Base-by-base conservation (phyloP, 1,140 invertebrate genomes). In the Heliconius hewitsoni region DNA sequence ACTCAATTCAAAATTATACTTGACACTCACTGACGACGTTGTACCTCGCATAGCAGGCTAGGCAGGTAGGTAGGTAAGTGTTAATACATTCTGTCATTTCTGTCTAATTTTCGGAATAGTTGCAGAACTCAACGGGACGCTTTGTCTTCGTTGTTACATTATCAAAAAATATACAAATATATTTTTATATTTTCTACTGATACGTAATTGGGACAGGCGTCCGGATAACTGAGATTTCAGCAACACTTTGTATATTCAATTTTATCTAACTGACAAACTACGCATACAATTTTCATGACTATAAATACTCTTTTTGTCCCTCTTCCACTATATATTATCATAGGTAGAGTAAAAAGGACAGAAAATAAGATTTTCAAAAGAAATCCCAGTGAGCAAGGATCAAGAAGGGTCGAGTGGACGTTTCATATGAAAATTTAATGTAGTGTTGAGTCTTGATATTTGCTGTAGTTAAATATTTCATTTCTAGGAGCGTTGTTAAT, bases 181-280 rank as follows among this genome's bases (percentile, higher is more conserved):
- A 16, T 46, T 34, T 73, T 30, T 50, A 46, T 73, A 73, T 73
- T 46, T 60, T 30, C 19, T 76, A 57, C 60, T 42, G 71, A 87
- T 23, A 90, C 83, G 86, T 88, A 91, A 87, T 88, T 83, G 13
- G 19, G 39, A 81, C 75, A 18, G 86, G 76, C 80, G 82, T 71
- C 79, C 73, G 84, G 83, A 85, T 85, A 89, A 83, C 89, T 83
- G 90, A 89, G 92, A 93, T 93, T 93, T 91, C 82, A 83, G 80
- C 80, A 87, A 83, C 85, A 85, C 86, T 88, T 86, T 93, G 91
- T 90, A 93, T 94, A 92, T 92, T 91, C 89, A 93, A 93, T 93
- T 92, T 92, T 92, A 88, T 90, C 88, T 90, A 92, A 92, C 86
- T 84, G 86, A 85, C 84, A 88, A 86, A 86, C 83, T 87, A 74